Percentiles rank a stretch among this genome's conserved stretches.
Evolutionary conservation across 2,113 vertebrate species (phyloP).

Genomic region (Chiloscyllium plagiosum): DNA sequence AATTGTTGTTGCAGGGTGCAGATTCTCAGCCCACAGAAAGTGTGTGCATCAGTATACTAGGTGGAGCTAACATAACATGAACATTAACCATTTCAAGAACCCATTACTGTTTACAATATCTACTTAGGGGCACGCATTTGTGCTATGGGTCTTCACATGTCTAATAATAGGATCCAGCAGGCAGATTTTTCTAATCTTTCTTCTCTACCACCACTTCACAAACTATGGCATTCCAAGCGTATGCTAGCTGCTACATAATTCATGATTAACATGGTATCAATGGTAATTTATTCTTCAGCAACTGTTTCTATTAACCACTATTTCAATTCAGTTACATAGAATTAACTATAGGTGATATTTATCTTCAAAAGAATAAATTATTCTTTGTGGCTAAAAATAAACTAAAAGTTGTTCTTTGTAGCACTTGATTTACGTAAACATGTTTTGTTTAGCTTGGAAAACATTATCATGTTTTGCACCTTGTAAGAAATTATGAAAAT

Average conservation of each 20-base stretch:
- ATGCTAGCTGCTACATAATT: neutral
- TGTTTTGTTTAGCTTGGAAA: neutral
- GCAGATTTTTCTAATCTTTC: too few relatives aligned
- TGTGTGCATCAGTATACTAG: too few relatives aligned
- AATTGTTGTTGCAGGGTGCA: neutral
- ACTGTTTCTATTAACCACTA: neutral
- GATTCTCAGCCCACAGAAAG: neutral
- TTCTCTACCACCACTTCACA: too few relatives aligned
- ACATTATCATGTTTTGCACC: neutral
- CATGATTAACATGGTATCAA: neutral
- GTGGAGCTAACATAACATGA: too few relatives aligned
- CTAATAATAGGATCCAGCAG: too few relatives aligned
- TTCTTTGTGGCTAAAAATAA: neutral
- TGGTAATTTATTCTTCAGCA: neutral
- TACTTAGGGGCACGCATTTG: too few relatives aligned
- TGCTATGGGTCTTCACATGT: too few relatives aligned
- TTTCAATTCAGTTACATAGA: neutral
- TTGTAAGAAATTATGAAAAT: neutral
- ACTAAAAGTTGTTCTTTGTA: neutral
- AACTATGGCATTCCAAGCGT: neutral
- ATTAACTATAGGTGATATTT: neutral
- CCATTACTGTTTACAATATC: too few relatives aligned
- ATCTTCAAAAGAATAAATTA: neutral
- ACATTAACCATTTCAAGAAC: too few relatives aligned
- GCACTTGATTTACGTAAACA: too few relatives aligned